phyloP scores from a whole-genome alignment of 2,113 vertebrate genomes.

The Thalassarche chlororhynchos region DNA sequence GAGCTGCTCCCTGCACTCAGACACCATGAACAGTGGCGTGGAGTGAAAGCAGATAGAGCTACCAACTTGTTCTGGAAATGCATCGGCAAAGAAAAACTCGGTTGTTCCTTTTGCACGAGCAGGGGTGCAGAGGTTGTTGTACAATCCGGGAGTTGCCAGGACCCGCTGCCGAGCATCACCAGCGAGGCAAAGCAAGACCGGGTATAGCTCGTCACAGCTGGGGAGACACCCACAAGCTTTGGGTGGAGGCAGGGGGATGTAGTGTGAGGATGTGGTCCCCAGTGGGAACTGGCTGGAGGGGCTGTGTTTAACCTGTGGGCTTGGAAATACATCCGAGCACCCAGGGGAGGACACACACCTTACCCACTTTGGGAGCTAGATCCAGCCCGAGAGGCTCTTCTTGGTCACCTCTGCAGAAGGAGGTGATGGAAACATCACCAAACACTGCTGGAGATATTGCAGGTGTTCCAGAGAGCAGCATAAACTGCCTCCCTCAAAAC shows the following conservation, averaged over 20 bases:
- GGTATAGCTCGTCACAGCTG: neutral
- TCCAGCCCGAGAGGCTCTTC: neutral
- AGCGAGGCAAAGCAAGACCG: neutral
- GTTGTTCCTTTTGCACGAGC: neutral
- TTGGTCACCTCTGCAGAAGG: neutral
- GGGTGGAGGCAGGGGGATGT: neutral
- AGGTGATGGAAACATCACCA: neutral
- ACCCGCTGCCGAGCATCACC: fast-evolving
- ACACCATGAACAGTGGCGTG: neutral
- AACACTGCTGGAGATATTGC: neutral
- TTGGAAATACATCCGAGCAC: neutral
- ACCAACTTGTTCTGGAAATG: neutral
- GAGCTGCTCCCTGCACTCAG: neutral
- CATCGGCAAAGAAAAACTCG: fast-evolving
- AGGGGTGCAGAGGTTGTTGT: neutral
- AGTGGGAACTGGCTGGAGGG: neutral
- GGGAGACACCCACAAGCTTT: neutral
- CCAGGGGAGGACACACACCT: fast-evolving
- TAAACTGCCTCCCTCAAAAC: neutral
- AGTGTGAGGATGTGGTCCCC: neutral
- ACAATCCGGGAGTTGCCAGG: neutral
- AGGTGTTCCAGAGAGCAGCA: neutral
- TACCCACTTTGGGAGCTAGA: fast-evolving
- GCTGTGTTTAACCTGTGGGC: neutral
- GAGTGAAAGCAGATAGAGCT: neutral